phyloP scores from a whole-genome alignment of 2,888 invertebrate genomes.

The Tupiocoris notatus region DNA sequence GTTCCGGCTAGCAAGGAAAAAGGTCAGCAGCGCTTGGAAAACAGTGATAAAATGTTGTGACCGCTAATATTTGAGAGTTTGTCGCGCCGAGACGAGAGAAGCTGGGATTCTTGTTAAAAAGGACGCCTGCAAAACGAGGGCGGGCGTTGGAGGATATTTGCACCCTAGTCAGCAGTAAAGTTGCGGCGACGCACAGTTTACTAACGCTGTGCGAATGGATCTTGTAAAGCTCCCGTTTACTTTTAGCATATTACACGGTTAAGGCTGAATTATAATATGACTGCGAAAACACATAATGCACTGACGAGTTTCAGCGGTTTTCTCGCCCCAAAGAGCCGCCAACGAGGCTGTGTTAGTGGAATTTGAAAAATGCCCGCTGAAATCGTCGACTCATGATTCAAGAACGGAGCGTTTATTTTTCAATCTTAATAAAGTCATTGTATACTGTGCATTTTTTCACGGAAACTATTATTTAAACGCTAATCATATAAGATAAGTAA shows the following conservation, averaged over 20 bases:
- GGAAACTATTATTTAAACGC: too few relatives aligned
- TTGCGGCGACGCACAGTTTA: conserved; percentile 13
- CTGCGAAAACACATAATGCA: background rate
- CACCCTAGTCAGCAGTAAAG: conserved; percentile 2
- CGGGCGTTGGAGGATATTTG: conserved; percentile 1
- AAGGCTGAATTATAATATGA: background rate
- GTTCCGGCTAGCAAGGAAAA: too few relatives aligned
- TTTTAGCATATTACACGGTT: background rate
- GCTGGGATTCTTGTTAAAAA: background rate
- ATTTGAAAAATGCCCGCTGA: too few relatives aligned
- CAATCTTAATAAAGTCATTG: too few relatives aligned
- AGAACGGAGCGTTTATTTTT: too few relatives aligned
- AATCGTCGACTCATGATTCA: too few relatives aligned
- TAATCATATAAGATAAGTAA: too few relatives aligned
- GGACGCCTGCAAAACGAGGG: conserved; percentile 6
- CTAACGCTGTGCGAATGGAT: background rate
- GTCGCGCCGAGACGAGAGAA: background rate
- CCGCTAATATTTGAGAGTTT: conserved; percentile 24
- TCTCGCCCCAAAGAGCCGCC: too few relatives aligned
- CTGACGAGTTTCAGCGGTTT: too few relatives aligned
- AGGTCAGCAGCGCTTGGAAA: background rate
- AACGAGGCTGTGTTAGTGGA: too few relatives aligned
- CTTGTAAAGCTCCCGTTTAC: conserved; percentile 20
- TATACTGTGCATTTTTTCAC: too few relatives aligned
- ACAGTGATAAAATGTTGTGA: conserved; percentile 24